Base-by-base conservation (phyloP, 2,113 vertebrate genomes). In the Alouatta palliata region DNA sequence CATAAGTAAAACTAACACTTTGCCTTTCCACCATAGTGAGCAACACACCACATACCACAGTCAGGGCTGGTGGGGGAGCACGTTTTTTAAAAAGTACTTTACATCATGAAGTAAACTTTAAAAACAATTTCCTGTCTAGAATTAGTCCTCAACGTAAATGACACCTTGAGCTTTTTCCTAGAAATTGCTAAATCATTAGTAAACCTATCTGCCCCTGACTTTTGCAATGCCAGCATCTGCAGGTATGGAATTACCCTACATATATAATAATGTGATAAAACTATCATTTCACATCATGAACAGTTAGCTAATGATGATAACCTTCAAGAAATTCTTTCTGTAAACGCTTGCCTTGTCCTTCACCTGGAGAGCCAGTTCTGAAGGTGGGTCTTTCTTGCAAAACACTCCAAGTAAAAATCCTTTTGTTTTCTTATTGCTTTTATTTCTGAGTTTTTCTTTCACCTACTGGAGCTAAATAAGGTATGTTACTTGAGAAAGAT, bases 1-100 rank as follows among this genome's bases (percentile, higher is more conserved):
- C 89, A 54, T 76, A 94, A 96, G 80, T 81, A 92, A 97, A 88
- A 89, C 49, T 21, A 52, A 90, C 23, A 68, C 64, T 20, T 73
- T 79, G 16, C 52, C 40, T 64, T 54, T 40, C 6, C 88, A 76
- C 37, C 32, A n/a, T 0, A 16, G 35, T 79, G 23, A 82, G 16
- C 56, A 94, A 68, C 30, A 80, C 0, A 75, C 1, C 16, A 61
- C 14, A 85, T 3, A 71, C 37, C 56, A 77, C 1, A 10, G n/a
- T 32, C 2, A 1, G 8, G 8, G 10, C 23, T 20, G 47, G 47
- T 1, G 4, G 21, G 1, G 19, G 20, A 8, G 3, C 32, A 68
- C 7, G 0, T 68, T 37, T 35, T 37, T 37, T 30, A 37, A 37
- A 47, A 82, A 40, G 30, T 14, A 52, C 16, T 91, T 94, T 47